Base-by-base conservation (phyloP, 2,888 invertebrate genomes). In the Epirrita christyi region DNA sequence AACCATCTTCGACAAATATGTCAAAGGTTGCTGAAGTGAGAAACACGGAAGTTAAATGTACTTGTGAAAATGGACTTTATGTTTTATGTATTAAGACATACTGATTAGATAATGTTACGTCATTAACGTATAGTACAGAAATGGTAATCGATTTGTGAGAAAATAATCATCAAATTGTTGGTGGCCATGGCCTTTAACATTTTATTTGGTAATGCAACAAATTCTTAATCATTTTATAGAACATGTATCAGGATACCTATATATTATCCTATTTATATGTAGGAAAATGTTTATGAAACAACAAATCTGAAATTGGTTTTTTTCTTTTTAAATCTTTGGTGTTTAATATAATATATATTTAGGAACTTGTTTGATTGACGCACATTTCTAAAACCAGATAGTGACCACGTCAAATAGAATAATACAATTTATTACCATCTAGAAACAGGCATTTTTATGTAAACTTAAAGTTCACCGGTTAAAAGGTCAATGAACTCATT, bases 1-100 rank as follows among this genome's bases (percentile, higher is more conserved):
- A 74, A 64, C 21, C 50, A 60, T 58, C 60, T 66, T 70, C 55
- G 62, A 64, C 64, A 72, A 80, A 76, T 70, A 74, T 73, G 76
- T 71, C 73, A 78, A 72, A 77, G 73, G 73, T 75, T 57, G 63
- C 53, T 52, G 51, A 61, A 71, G 71, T 64, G 64, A 42, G 64
- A 58, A 57, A 71, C 53, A 36, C 72, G 75, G 73, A 75, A 77
- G 63, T 61, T 43, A 36, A 42, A 21, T 6, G 21, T 5, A 36
- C 47, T 46, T 59, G 45, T 51, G 13, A 75, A 70, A 70, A 51
- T 37, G 45, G 38, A 60, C 61, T 64, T 36, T 69, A 67, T 61
- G 1, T 0, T 0, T 6, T 48, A 9, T 14, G 0, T 0, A 0
- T 11, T 61, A 67, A 53, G 10, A 43, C 55, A 27, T 14, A 58